Evolutionary conservation across 2,888 invertebrate genomes (phyloP), one percentile per base, ranked within the genome.

Genomic region (Lasioglossum lativentre): DNA sequence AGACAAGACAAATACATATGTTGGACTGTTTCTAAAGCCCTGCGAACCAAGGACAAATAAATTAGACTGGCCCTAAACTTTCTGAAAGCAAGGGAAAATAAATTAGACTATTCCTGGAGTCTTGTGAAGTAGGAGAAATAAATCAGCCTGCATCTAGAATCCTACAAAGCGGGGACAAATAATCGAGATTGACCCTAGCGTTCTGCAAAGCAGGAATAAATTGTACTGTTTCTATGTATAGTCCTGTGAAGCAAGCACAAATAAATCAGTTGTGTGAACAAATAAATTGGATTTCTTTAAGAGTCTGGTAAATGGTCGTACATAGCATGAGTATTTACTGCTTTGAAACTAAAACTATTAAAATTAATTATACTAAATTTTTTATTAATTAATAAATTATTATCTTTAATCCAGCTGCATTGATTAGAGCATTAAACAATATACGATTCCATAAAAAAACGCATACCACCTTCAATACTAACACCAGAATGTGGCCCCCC

Each of bases 1-100:
- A 59, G 59, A 59, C 59, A 59, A 27, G 59, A 59, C 59, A 52
- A 52, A 59, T 59, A n/a, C n/a, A n/a, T n/a, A 59, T 27, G 27
- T 59, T 30, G 14, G 59, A 14, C 27, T 59, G 59, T 59, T 59
- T 1, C 27, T 27, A 27, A 27, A 27, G 16, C 27, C 27, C 14
- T 27, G 27, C 27, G n/a, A 59, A 59, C 14, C 27, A 27, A 16
- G 27, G 1, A 59, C 59, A 59, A 59, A 59, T 59, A 59, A 59
- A 59, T 27, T 59, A 27, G 27, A 16, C 59, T 27, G 27, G 59
- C 27, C 59, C 59, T 59, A 59, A 59, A 59, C 27, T 27, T 59
- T 16, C 59, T 27, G 5, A 27, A 27, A 59, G 27, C 14, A 16
- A n/a, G 14, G 59, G 59, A 59, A 59, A 59, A 59, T 59, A 59